These are phyloP conservation scores for Tachycineta bicolor DNA, from an alignment of 2,113 vertebrate genomes.

Conservation along the genomic window DNA sequence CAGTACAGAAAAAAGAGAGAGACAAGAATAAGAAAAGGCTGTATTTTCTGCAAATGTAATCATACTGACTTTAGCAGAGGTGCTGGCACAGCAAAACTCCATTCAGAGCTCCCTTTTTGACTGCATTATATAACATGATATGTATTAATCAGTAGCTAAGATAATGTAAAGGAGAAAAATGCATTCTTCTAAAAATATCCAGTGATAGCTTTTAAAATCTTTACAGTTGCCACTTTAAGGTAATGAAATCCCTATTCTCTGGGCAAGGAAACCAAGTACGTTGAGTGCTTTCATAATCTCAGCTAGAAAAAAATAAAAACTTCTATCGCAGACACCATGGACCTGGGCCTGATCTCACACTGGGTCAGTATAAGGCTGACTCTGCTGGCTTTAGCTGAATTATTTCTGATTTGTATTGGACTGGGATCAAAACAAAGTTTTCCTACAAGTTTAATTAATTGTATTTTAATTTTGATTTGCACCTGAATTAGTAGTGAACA, in stretches of 20 bases:
- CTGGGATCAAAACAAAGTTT: conserved; percentile 12
- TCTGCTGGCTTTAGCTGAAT: not conserved
- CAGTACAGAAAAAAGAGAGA: not conserved
- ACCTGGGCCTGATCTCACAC: not conserved
- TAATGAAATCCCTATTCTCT: not conserved
- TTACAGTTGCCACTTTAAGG: not conserved
- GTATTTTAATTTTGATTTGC: conserved; percentile 25
- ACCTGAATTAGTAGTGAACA: conserved; percentile 29
- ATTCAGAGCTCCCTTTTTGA: not conserved
- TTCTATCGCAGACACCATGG: accelerated
- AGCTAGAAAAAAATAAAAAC: not conserved
- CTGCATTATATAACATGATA: not conserved
- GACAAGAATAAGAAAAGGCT: not conserved
- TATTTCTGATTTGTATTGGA: conserved; percentile 15
- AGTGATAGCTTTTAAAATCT: not conserved
- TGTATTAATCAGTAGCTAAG: not conserved
- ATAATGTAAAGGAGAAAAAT: not conserved
- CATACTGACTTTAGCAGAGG: not conserved
- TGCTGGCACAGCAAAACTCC: not conserved
- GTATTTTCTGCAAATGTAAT: not conserved
- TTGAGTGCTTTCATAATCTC: not conserved
- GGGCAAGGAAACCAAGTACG: not conserved
- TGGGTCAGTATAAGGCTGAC: not conserved
- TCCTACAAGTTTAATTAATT: conserved; percentile 48
- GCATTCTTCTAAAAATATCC: not conserved